Conservation (phyloP, 2,888 invertebrate genomes). For the Ecliptopera silaceata region DNA sequence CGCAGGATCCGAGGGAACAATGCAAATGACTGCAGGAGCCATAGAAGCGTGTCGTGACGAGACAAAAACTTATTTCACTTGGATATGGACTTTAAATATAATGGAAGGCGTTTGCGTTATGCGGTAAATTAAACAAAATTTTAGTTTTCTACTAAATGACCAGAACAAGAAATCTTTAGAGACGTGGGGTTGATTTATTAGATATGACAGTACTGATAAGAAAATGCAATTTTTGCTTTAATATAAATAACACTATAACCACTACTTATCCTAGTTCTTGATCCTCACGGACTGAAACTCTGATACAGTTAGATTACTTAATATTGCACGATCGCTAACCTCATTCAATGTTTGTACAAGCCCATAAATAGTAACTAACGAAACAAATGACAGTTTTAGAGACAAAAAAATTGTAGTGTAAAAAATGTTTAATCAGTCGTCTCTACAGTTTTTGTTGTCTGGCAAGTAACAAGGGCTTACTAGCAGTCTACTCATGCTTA, state of each 20-base stretch:
- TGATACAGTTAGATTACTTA: too few species aligned
- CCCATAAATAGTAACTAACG: too few species aligned
- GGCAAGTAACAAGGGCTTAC: constrained; percentile 61
- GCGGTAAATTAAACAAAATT: constrained; percentile 75
- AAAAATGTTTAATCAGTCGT: constrained; percentile 25
- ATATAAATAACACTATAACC: too few species aligned
- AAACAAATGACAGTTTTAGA: neutral
- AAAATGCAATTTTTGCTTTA: too few species aligned
- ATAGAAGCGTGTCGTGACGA: constrained; percentile 67
- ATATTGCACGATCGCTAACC: too few species aligned
- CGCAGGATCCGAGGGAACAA: constrained; percentile 67
- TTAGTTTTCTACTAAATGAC: constrained; percentile 60
- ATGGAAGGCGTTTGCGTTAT: constrained; percentile 72
- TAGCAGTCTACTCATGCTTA: constrained; percentile 43
- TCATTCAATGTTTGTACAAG: too few species aligned
- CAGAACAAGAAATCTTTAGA: constrained; percentile 49
- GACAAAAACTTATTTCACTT: constrained; percentile 74
- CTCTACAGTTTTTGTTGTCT: constrained; percentile 47
- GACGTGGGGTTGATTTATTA: constrained; percentile 34
- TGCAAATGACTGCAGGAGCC: constrained; percentile 60
- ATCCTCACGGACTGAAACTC: too few species aligned
- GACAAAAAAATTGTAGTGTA: too few species aligned
- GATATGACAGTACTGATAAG: too few species aligned
- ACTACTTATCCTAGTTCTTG: too few species aligned
- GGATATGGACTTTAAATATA: constrained; percentile 75